Base-by-base conservation (phyloP, 2,797 vertebrate species). In the Novumbra hubbsi region DNA sequence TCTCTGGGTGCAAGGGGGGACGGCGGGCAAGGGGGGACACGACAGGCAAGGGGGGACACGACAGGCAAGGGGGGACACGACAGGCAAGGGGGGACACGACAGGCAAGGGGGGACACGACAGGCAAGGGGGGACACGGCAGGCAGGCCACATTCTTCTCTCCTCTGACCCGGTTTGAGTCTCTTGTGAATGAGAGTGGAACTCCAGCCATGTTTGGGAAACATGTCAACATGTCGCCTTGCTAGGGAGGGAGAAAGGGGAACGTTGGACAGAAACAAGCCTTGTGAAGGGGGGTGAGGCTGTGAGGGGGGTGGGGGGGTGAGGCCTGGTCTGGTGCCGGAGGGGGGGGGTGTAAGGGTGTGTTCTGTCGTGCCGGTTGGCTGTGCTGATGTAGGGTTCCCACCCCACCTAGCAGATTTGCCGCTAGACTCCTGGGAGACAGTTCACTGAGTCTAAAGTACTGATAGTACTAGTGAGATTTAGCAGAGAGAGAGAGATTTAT, bases 1-100 rank as follows among this genome's bases (percentile, higher is more conserved):
- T 80, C 79, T 88, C 83, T 78, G 65, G 28, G 2, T 27, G 30
- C 55, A 73, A 73, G 24, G 30, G 32, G 11, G 69, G n/a, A 12
- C 27, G 72, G 63, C 21, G 48, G 19, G 8, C 21, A 6, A 49
- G 45, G 41, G 0, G 19, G 1, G 41, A 12, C 41, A 1, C 11
- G 34, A 5, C 34, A 5, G 9, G 41, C 11, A 8, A 38, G 9
- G 41, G 41, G 41, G 41, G 6, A 1, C 41, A 1, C 34, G 34
- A 3, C 8, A 8, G 8, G 34, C 34, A 38, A 38, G 8, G 34
- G 3, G n/a, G n/a, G n/a, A n/a, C n/a, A n/a, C n/a, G n/a, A n/a
- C n/a, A n/a, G n/a, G 30, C 55, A 73, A 73, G 24, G 30, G 32
- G 11, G 69, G n/a, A 12, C 27, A n/a, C n/a, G 72, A 55, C 21